A percentile compares a stretch with the other conserved stretches of the same genome.
Evolutionary conservation across 2,888 invertebrate species (phyloP).

Genomic region (Auanema sp.): DNA sequence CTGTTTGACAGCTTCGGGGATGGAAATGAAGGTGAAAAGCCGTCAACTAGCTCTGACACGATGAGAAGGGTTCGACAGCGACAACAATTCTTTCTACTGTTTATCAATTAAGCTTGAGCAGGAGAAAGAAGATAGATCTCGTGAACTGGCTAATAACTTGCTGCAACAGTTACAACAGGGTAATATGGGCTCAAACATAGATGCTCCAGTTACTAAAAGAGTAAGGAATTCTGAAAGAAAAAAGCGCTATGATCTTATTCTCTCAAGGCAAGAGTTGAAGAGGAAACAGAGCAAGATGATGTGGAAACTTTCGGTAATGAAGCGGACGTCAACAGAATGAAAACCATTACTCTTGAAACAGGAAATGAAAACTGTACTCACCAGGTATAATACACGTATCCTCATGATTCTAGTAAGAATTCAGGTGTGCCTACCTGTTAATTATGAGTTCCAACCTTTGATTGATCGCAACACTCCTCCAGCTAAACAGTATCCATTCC

Average conservation of each 20-base stretch:
- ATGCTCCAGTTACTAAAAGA: background rate
- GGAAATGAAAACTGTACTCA: conserved; percentile 88
- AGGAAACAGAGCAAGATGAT: background rate
- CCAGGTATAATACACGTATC: conserved; percentile 74
- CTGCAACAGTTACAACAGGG: no score
- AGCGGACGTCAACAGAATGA: conserved; percentile 71
- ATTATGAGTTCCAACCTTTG: conserved; percentile 77
- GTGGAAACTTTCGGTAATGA: background rate
- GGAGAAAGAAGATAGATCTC: no score
- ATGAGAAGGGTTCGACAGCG: no score
- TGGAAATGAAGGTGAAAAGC: no score
- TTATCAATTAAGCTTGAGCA: no score
- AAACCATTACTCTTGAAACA: conserved; percentile 84
- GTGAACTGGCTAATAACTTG: no score
- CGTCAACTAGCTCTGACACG: no score
- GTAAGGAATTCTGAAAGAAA: background rate
- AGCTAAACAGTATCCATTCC: conserved; percentile 89
- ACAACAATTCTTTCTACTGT: no score
- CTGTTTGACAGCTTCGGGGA: no score
- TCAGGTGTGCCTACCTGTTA: conserved; percentile 80
- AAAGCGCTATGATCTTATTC: background rate
- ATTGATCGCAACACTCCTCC: conserved; percentile 73
- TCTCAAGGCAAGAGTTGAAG: conserved; percentile 9
- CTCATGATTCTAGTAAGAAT: background rate
- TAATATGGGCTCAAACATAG: no score